These are phyloP conservation scores for Aplysina aerophoba DNA, from an alignment of 37 sponge, comb jelly and placozoan species.

Conservation along the genomic window DNA sequence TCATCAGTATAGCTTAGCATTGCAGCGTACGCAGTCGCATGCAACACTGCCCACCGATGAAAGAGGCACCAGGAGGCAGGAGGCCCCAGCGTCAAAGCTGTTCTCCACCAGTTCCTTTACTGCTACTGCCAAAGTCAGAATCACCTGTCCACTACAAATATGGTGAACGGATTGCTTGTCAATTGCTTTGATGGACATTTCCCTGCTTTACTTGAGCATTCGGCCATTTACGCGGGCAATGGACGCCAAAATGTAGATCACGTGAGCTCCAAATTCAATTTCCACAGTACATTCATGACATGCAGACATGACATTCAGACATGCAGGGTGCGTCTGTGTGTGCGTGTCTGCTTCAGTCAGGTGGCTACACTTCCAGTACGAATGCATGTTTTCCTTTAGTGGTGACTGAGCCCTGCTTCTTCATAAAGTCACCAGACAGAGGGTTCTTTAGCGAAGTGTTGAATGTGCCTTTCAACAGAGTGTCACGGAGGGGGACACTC, in stretches of 20 bases:
- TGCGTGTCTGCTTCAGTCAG: too few species aligned
- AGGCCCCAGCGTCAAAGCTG: slow-evolving; percentile 92
- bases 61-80: too few species aligned
- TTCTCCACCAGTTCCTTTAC: slow-evolving; percentile 99
- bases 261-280: too few species aligned
- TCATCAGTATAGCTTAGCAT: too few species aligned
- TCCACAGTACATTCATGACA: too few species aligned
- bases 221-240: slow-evolving; percentile 25
- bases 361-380: slow-evolving; percentile 1
- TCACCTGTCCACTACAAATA: slow-evolving; percentile 98
- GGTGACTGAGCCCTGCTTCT: not conserved
- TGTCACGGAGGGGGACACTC: slow-evolving; percentile 50
- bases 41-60: slow-evolving; percentile 51
- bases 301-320: too few species aligned
- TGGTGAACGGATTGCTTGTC: slow-evolving; percentile 83
- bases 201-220: not conserved
- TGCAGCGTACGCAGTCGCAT: too few species aligned
- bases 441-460: slow-evolving; percentile 86
- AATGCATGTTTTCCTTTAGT: slow-evolving; percentile 27
- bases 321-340: too few species aligned
- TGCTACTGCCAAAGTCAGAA: slow-evolving; percentile 92
- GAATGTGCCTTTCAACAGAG: slow-evolving; percentile 84
- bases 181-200: slow-evolving; percentile 80
- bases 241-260: not conserved
- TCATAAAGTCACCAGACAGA: slow-evolving; percentile 18